phyloP scores from a whole-genome alignment of 2,113 vertebrate genomes.

The Perca flavescens region DNA sequence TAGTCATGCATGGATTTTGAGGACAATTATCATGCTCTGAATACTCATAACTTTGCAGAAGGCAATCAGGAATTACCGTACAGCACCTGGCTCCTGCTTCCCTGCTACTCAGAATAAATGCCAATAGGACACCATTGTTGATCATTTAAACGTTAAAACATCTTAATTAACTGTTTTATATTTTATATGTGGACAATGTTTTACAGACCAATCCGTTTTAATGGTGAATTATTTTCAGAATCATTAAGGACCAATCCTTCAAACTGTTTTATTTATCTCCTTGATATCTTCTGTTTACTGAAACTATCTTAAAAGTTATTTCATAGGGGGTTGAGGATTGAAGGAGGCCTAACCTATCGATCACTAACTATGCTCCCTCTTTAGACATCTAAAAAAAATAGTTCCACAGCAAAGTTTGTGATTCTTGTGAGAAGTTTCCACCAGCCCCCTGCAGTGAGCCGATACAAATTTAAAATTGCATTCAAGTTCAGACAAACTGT shows the following conservation, averaged over 20 bases:
- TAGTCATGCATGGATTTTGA: constrained; percentile 58
- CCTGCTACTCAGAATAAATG: background rate
- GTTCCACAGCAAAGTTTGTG: background rate
- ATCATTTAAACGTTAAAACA: background rate
- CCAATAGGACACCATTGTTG: background rate
- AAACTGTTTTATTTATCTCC: background rate
- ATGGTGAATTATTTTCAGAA: background rate
- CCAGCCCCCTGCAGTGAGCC: background rate
- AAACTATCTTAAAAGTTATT: background rate
- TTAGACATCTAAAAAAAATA: background rate
- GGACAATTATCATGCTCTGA: constrained; percentile 78
- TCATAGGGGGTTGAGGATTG: background rate
- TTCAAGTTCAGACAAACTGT: constrained; percentile 17
- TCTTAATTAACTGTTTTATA: background rate
- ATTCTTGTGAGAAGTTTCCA: constrained; percentile 2
- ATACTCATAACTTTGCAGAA: constrained; percentile 55
- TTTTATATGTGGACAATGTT: too few species aligned
- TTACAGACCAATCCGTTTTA: background rate
- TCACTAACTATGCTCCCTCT: background rate
- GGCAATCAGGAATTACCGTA: constrained; percentile 32
- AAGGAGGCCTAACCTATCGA: background rate
- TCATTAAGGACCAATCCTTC: background rate
- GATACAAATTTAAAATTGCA: constrained; percentile 10
- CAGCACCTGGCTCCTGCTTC: constrained; percentile 64
- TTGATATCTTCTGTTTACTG: too few species aligned